Base-by-base conservation (phyloP, 35 echinoderm and acorn worm species). In the Apostichopus parvimensis region DNA sequence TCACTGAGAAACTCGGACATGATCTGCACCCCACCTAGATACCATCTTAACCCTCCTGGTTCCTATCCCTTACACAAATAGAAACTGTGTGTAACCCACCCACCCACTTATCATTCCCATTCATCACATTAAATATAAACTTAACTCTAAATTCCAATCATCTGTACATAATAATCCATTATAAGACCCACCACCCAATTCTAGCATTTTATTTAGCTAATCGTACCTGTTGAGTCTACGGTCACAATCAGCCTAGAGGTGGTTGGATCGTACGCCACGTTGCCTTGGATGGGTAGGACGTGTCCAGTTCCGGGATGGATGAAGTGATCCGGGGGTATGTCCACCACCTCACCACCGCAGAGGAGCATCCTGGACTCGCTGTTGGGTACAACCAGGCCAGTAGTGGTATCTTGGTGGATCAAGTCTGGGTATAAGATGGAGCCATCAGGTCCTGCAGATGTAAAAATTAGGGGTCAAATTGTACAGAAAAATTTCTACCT, bases 201-300 rank as follows among this genome's bases (percentile, higher is more conserved):
- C 34, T 45, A 45, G 34, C 34, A 45, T 92, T 17, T 88, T 77
- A 52, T 82, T 83, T 7, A 83, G 24, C 34, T 92, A 21, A 83
- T 94, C 95, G 54, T 54, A 94, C 93, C 93, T 90, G 79, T 94
- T 34, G 97, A 94, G 81, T 98, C 97, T 15, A 93, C 76, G 1
- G 93, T 94, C 20, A 94, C 87, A 15, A 98, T 92, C 45, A 98
- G 92, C 70, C 97, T 80, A 1, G 97, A 98, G 4, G 94, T 91
- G 52, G 90, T 75, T 0, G 97, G 91, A 57, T 98, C 97, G 68
- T 98, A 98, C 2, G 90, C 87, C 14, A 98, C 97, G 73, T 98
- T 98, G 21, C 97, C 97, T 14, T 98, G 88, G 12, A 98, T 94
- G 6, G 97, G 97, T 66, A 98, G 54, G 13, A 95, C 97, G 28